Conservation (phyloP, 1,140 invertebrate species). For the Leptinotarsa lineolata region DNA sequence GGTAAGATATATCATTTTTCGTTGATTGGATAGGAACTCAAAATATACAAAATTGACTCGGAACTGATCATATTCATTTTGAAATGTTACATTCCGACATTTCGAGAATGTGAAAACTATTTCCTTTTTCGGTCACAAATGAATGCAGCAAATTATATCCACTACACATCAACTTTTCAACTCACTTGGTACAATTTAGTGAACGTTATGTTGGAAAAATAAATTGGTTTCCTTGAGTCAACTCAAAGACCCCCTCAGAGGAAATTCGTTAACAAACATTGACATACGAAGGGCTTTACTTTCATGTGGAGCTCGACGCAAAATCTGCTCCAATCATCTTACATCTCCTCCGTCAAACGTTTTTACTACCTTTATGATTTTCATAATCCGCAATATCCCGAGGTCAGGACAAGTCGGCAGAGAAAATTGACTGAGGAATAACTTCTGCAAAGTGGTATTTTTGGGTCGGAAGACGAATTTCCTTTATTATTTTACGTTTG, state of each 20-base stretch:
- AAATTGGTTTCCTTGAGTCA: background rate
- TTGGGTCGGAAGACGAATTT: background rate
- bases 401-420: background rate
- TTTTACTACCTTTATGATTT: background rate
- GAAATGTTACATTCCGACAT: no score
- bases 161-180: no score
- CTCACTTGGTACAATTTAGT: no score
- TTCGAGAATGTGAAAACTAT: no score
- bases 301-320: background rate
- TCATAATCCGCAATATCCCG: background rate
- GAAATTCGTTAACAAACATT: background rate
- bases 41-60: no score
- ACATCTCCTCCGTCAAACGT: background rate
- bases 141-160: no score
- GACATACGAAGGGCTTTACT: background rate
- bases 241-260: background rate
- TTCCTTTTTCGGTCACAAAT: no score
- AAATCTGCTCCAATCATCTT: background rate
- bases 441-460: background rate
- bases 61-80: no score
- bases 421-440: background rate
- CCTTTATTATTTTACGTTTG: constrained; percentile 13
- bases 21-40: no score
- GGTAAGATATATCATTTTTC: no score
- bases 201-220: no score